Evolutionary conservation across 92 coral and sea anemone species (phyloP), one percentile per base, ranked within the genome.

Genomic region (Nematostella vectensis): DNA sequence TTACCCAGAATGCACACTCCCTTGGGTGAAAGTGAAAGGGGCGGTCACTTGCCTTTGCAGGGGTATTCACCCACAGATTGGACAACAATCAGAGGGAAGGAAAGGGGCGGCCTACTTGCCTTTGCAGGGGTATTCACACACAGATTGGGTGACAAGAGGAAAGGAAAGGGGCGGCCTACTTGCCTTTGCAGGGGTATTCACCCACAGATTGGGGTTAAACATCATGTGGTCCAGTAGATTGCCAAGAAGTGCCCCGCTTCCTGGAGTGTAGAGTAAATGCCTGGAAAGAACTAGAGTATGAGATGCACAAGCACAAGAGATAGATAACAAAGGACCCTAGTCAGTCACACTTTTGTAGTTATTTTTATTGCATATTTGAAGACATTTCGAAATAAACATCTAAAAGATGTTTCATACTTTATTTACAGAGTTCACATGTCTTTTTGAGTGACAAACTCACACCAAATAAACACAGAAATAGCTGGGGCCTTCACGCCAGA

Each of bases 141-240:
- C 17, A 10, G 11, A 11, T 20, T 48, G 10, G 11, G 19, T 11
- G 54, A 11, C 11, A 11, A 20, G 27, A 58, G 28, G 31, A 0
- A 18, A 28, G 16, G 61, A 26, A 1, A 61, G 23, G n/a, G n/a
- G n/a, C n/a, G n/a, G n/a, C n/a, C n/a, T n/a, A n/a, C n/a, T n/a
- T n/a, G n/a, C n/a, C 91, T 91, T 85, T 0, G 85, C 75, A 26
- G 91, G 77, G 1, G 97, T 88, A 68, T 85, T 91, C 4, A 86
- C 94, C 97, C 95, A 91, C 57, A 91, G 51, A 61, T 83, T 81
- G 4, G 97, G 95, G 59, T 91, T 91, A 52, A 91, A 89, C 1
- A 91, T 67, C 55, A 91, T 69, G 63, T 91, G 88, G 67, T 91
- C 97, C 1, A 91, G 61, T 15, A 91, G 78, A 27, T 68, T 91